Percentiles rank a stretch among this genome's conserved stretches.
Evolutionary conservation across 2,113 vertebrate genomes (phyloP).

Genomic region (Accipiter virgatus): DNA sequence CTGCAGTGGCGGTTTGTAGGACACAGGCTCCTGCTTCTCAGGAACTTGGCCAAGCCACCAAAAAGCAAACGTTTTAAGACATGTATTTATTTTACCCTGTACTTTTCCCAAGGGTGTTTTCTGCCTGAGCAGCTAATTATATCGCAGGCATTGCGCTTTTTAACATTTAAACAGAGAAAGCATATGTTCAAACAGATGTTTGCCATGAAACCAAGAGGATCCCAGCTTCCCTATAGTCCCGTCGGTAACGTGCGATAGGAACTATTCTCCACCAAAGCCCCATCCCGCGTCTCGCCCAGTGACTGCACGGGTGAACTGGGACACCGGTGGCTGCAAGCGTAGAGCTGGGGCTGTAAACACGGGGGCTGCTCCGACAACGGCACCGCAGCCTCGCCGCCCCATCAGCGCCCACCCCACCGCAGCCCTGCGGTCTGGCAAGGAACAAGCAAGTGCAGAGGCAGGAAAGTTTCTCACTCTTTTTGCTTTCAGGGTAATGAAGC

Average conservation of each 20-base stretch:
- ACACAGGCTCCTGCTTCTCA: background rate
- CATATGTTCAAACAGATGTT: conserved; percentile 42
- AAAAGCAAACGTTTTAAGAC: conserved; percentile 44
- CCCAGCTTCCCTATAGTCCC: background rate
- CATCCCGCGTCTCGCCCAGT: rapidly evolving
- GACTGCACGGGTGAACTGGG: background rate
- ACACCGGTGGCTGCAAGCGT: background rate
- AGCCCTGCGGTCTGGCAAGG: background rate
- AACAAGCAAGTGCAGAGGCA: background rate
- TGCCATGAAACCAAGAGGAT: conserved; percentile 24
- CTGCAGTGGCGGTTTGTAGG: background rate
- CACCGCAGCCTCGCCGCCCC: background rate
- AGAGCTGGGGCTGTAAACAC: background rate
- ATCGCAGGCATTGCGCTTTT: background rate
- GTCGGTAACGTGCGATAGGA: background rate
- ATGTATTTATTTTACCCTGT: conserved; percentile 45
- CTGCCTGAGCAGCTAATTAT: conserved; percentile 39
- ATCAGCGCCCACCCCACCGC: background rate
- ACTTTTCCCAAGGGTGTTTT: conserved; percentile 41
- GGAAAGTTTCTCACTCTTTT: background rate
- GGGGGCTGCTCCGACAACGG: background rate
- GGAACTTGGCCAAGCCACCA: conserved; percentile 43
- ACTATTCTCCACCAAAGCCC: background rate
- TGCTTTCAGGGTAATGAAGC: background rate
- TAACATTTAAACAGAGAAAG: conserved; percentile 33